phyloP scores from a whole-genome alignment of 2,888 invertebrate species.

The Tillus elongatus region DNA sequence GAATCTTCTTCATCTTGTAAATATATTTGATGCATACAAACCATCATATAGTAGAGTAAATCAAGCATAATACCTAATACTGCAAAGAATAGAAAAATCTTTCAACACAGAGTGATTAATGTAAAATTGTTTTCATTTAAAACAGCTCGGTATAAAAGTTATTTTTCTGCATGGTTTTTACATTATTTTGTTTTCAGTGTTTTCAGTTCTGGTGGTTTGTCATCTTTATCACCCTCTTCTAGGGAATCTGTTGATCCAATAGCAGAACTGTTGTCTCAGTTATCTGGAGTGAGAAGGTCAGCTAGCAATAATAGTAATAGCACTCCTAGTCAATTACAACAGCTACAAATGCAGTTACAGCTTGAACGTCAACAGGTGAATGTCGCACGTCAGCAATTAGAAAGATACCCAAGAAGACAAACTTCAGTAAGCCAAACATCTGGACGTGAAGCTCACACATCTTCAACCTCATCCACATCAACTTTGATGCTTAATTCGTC shows the following conservation, averaged over 20 bases:
- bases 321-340: conserved; percentile 77
- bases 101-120: no score
- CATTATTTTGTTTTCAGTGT: conserved; percentile 27
- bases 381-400: conserved; percentile 79
- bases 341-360: conserved; percentile 92
- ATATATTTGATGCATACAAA: no score
- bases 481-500: conserved; percentile 37
- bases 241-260: conserved; percentile 94
- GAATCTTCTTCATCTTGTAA: no score
- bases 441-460: conserved; percentile 27
- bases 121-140: not conserved
- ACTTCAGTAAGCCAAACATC: conserved; percentile 47
- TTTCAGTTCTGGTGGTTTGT: conserved; percentile 74
- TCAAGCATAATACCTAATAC: no score
- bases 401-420: conserved; percentile 77
- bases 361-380: conserved; percentile 81
- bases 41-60: no score
- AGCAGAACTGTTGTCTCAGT: conserved; percentile 88
- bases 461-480: conserved; percentile 28
- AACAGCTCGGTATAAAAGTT: conserved; percentile 5
- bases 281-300: conserved; percentile 82
- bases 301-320: conserved; percentile 47
- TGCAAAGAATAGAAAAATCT: no score
- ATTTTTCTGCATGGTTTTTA: conserved; percentile 5
- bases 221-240: conserved; percentile 78